Conservation (phyloP, 1,140 invertebrate species). For the Cherax destructor region DNA sequence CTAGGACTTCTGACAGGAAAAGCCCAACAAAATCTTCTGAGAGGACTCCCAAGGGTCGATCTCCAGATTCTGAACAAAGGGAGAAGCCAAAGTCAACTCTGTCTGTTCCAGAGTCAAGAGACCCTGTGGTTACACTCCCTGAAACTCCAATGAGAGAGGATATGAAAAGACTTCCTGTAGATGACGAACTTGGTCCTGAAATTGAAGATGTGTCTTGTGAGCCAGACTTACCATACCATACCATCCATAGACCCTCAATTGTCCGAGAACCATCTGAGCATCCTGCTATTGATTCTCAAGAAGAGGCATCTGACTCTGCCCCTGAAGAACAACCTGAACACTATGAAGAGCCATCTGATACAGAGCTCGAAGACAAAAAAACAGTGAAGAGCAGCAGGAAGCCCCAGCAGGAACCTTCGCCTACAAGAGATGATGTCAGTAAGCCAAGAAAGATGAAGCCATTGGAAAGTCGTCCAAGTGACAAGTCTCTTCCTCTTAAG, state of each 20-base stretch:
- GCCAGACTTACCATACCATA: conserved; percentile 69
- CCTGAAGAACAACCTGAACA: conserved; percentile 14
- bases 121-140: conserved; percentile 67
- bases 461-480: conserved; percentile 45
- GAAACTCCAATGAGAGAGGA: conserved; percentile 71
- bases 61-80: conserved; percentile 8
- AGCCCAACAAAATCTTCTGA: conserved; percentile 39
- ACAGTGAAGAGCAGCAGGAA: not conserved
- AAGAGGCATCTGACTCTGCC: conserved; percentile 24
- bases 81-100: conserved; percentile 19
- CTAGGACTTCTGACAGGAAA: conserved; percentile 35
- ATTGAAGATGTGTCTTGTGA: conserved; percentile 70
- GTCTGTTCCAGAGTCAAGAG: conserved; percentile 23
- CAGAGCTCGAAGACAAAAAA: conserved; percentile 8
- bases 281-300: conserved; percentile 33
- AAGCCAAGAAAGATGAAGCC: conserved; percentile 43
- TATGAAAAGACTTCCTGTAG: conserved; percentile 61
- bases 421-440: conserved; percentile 21
- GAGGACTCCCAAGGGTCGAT: not conserved
- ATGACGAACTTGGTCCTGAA: conserved; percentile 45
- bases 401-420: not conserved
- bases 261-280: conserved; percentile 71
- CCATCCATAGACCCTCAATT: conserved; percentile 67
- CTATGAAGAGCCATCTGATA: conserved; percentile 11
- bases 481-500: conserved; percentile 34